Evolutionary conservation across 1,140 invertebrate genomes (phyloP), one percentile per base, ranked within the genome.

Genomic region (Galleria mellonella): DNA sequence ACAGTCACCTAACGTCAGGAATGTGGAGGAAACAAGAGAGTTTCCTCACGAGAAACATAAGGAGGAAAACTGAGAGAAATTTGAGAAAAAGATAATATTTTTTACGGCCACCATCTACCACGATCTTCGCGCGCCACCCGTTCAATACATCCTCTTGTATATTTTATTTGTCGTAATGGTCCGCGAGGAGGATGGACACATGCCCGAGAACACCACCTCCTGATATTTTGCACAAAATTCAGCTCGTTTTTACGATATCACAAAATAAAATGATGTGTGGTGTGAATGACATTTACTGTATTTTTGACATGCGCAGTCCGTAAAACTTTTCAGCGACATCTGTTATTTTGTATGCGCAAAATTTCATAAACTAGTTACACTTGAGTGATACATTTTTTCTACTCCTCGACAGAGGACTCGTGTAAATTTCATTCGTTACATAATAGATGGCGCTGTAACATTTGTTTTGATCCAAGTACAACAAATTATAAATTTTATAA

Each of bases 251-350:
- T 61, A 72, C 56, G 52, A 70, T 65, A 68, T 70, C 69, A 75
- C 68, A 75, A 77, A 82, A 73, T 78, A 75, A 76, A 82, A 78
- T 76, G 72, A 74, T 48, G 51, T 66, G 59, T 23, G 17, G 59
- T 23, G 17, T 73, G 73, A 77, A 77, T 82, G 77, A 82, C 72
- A 78, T 67, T 58, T 73, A n/a, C n/a, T n/a, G n/a, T n/a, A 75
- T 61, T 75, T 75, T 75, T 79, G 77, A 79, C 77, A 82, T 82
- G 77, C 77, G 77, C 68, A 77, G 17, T 6, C 17, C 6, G 17
- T 6, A 23, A 23, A 23, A 23, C 2, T 23, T 3, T 23, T 2
- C 2, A 23, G 17, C 17, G 17, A 2, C 17, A 23, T 23, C 17
- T 23, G 6, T 2, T 23, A 23, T 2, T 23, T 23, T 23, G 2